These are phyloP conservation scores for Drosophila falleni DNA, from an alignment of 2,888 invertebrate genomes.

Conservation along the genomic window DNA sequence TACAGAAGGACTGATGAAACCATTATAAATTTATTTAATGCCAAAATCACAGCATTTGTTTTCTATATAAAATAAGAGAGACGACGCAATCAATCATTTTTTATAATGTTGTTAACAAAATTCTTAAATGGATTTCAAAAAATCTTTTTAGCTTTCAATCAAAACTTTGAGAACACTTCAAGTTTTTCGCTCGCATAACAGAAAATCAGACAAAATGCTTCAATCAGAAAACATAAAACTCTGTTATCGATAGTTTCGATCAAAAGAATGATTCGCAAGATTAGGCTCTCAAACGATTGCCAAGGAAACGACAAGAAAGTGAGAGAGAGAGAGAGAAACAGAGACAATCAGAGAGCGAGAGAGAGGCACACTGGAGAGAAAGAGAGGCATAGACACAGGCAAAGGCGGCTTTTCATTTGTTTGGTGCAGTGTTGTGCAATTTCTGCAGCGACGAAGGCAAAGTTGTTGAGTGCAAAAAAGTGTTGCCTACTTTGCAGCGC, in stretches of 20 bases:
- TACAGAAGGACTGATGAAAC: too few species aligned
- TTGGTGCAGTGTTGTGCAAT: constrained; percentile 2
- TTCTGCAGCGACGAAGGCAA: constrained; percentile 10
- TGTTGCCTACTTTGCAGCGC: constrained; percentile 44
- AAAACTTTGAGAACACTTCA: not conserved
- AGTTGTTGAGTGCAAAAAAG: constrained; percentile 22
- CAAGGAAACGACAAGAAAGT: not conserved
- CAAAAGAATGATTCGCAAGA: constrained; percentile 3
- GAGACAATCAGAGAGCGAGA: not conserved
- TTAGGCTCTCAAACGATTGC: not conserved
- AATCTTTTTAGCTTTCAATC: constrained; percentile 1
- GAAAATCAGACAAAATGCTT: not conserved
- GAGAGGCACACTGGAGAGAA: not conserved
- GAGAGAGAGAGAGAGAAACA: not conserved
- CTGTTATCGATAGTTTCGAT: constrained; percentile 10
- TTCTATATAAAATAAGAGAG: too few species aligned
- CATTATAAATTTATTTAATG: too few species aligned
- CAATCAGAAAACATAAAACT: not conserved
- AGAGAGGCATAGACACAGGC: not conserved
- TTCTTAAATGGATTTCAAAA: not conserved
- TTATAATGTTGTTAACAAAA: not conserved
- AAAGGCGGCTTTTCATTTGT: not conserved
- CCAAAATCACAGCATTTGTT: too few species aligned
- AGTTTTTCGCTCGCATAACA: not conserved
- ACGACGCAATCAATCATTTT: not conserved